Percentiles rank a stretch among this genome's conserved stretches.
These are phyloP conservation scores for Eumeta japonica DNA, from an alignment of 1,140 invertebrate species.

Conservation along the genomic window DNA sequence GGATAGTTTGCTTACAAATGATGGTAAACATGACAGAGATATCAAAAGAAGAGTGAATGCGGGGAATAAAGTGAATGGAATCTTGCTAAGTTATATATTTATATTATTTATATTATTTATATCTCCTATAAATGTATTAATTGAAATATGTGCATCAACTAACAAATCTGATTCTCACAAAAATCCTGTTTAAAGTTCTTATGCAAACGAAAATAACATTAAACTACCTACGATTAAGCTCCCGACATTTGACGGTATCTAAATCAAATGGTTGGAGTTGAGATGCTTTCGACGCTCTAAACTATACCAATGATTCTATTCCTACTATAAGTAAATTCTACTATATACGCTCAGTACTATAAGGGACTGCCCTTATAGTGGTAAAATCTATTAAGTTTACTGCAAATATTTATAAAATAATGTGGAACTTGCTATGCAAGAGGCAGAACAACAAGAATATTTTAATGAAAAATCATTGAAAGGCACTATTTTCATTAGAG, in stretches of 20 bases:
- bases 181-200: no score
- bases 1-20: no score
- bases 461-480: constrained; percentile 11
- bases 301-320: constrained; percentile 18
- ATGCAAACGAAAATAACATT: constrained; percentile 4
- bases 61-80: no score
- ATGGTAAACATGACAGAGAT: no score
- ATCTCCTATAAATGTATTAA: no score
- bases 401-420: constrained; percentile 8
- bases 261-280: constrained; percentile 25
- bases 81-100: no score
- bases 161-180: no score
- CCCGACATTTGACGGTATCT: constrained; percentile 13
- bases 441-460: constrained; percentile 10
- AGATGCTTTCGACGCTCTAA: constrained; percentile 23
- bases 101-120: no score
- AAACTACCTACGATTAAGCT: constrained; percentile 9
- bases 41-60: no score
- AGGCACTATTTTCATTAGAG: constrained; percentile 6
- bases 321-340: constrained; percentile 15
- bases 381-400: constrained; percentile 21
- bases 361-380: constrained; percentile 16
- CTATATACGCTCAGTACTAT: constrained; percentile 16
- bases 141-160: no score
- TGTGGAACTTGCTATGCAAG: constrained; percentile 11